A percentile compares a stretch with the other conserved stretches of the same genome.
These are phyloP conservation scores for Antheraea mylitta DNA, from an alignment of 1,140 invertebrate genomes.

Conservation along the genomic window DNA sequence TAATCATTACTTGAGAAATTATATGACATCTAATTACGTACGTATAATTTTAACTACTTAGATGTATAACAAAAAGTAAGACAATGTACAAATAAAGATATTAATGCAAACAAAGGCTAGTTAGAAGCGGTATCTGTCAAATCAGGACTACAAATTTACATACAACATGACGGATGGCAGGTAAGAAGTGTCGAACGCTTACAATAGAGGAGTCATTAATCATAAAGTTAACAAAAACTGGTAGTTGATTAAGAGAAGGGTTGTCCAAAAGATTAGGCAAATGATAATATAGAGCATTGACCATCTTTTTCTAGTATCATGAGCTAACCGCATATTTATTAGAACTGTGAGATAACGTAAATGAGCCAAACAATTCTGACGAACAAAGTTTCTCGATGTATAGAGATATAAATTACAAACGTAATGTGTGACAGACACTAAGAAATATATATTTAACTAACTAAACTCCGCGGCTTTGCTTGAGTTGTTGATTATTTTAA, in stretches of 20 bases:
- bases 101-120: constrained; percentile 7
- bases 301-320: not conserved
- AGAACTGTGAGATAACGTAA: too few species aligned
- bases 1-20: not conserved
- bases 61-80: not conserved
- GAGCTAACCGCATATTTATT: not conserved
- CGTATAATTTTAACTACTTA: not conserved
- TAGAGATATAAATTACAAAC: too few species aligned
- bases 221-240: not conserved
- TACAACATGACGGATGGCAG: constrained; percentile 22
- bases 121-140: constrained; percentile 16
- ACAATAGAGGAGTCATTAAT: constrained; percentile 6
- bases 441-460: too few species aligned
- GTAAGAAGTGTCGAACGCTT: constrained; percentile 14
- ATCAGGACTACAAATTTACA: constrained; percentile 21
- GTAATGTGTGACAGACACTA: too few species aligned
- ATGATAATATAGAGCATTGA: too few species aligned
- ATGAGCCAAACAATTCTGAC: too few species aligned
- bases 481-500: too few species aligned
- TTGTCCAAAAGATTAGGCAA: not conserved
- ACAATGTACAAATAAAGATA: constrained; percentile 14
- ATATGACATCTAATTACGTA: not conserved
- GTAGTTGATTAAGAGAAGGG: not conserved
- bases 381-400: too few species aligned
- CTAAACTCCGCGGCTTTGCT: too few species aligned